phyloP scores from a whole-genome alignment of 2,797 vertebrate genomes.

The Poeciliopsis gracilis region DNA sequence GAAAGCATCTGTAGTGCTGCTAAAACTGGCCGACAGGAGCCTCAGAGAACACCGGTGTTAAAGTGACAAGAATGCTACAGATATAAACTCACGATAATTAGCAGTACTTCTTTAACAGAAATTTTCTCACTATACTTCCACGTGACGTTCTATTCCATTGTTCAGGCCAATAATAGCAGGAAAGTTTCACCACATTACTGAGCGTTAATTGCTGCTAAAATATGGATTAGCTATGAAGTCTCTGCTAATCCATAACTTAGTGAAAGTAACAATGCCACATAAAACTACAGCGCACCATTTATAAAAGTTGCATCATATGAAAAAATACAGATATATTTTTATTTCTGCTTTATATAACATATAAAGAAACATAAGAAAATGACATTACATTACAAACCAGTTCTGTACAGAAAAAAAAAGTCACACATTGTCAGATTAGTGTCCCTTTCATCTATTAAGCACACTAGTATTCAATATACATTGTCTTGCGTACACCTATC shows the following conservation, averaged over 20 bases:
- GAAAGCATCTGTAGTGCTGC: conserved; percentile 34
- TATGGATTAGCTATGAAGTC: conserved; percentile 31
- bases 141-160: background rate
- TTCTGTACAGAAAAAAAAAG: no score
- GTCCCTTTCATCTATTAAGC: no score
- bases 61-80: background rate
- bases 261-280: conserved; percentile 18
- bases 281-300: conserved; percentile 8
- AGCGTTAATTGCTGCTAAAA: conserved; percentile 23
- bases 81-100: conserved; percentile 10
- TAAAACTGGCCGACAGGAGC: conserved; percentile 26
- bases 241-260: conserved; percentile 19
- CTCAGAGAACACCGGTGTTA: conserved; percentile 20
- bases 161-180: conserved; percentile 4
- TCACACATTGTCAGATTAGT: no score
- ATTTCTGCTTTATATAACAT: no score
- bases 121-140: conserved; percentile 3
- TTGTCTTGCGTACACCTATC: no score
- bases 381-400: no score
- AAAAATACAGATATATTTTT: conserved; percentile 2
- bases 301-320: conserved; percentile 16
- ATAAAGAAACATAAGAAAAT: no score
- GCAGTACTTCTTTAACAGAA: background rate
- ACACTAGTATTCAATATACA: no score
- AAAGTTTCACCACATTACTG: conserved; percentile 17